phyloP scores from a whole-genome alignment of 1,140 invertebrate species.

The Drosophila hydei region DNA sequence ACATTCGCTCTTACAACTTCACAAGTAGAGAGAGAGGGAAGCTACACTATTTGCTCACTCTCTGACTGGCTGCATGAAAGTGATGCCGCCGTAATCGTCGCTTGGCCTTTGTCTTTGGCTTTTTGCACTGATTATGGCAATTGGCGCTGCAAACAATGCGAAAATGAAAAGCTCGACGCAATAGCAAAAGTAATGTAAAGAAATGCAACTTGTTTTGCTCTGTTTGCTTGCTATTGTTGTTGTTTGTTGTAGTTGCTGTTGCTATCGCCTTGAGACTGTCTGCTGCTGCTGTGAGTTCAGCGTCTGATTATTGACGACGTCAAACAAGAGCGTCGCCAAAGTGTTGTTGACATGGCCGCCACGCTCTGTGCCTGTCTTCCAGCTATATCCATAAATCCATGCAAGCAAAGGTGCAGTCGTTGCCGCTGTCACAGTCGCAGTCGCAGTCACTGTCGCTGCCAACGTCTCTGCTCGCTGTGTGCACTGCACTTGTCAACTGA shows the following conservation, averaged over 20 bases:
- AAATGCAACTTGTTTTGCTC: constrained; percentile 51
- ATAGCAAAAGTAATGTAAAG: constrained; percentile 68
- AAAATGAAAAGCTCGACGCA: constrained; percentile 63
- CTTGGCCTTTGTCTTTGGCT: constrained; percentile 64
- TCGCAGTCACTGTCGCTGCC: constrained; percentile 9
- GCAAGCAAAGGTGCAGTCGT: constrained; percentile 58
- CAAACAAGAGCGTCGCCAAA: constrained; percentile 54
- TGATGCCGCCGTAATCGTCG: constrained; percentile 41
- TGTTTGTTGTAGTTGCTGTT: constrained; percentile 40
- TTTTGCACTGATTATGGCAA: constrained; percentile 80
- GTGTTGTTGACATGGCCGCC: constrained; percentile 70
- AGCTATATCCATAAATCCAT: constrained; percentile 68
- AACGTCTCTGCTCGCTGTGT: constrained; percentile 50
- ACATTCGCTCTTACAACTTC: not conserved
- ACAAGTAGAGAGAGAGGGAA: not conserved
- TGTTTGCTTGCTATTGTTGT: constrained; percentile 9
- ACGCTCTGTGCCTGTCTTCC: not conserved
- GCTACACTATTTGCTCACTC: no score
- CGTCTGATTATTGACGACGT: constrained; percentile 77
- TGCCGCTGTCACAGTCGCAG: not conserved
- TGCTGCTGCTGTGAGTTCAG: constrained; percentile 62
- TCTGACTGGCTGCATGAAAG: constrained; percentile 12
- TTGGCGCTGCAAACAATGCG: constrained; percentile 73
- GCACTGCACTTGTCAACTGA: constrained; percentile 77
- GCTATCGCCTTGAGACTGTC: constrained; percentile 72